Evolutionary conservation across 1,140 invertebrate genomes (phyloP).

Genomic region (Camponotus vicinus): DNA sequence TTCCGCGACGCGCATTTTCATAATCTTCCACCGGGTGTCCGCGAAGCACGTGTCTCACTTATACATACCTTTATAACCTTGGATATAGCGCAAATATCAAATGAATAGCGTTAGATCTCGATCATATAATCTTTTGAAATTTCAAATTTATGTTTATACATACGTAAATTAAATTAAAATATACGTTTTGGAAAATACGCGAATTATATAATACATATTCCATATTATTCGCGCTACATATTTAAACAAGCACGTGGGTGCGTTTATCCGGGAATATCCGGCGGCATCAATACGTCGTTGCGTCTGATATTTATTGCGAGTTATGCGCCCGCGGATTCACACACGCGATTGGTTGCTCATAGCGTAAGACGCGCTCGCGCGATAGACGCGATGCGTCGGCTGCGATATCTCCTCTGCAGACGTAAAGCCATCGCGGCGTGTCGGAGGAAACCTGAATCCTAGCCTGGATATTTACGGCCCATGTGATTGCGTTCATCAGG

Average conservation of each 20-base stretch:
- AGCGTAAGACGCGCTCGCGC: slow-evolving; percentile 3
- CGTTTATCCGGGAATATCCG: slow-evolving; percentile 8
- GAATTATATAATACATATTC: too few species aligned
- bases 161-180: too few species aligned
- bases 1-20: slow-evolving; percentile 65
- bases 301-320: slow-evolving; percentile 52
- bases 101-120: background rate
- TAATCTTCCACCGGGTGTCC: slow-evolving; percentile 63
- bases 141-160: too few species aligned
- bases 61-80: background rate
- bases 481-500: slow-evolving; percentile 56
- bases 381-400: slow-evolving; percentile 36
- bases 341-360: background rate
- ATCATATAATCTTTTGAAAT: background rate
- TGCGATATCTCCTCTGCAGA: slow-evolving; percentile 36
- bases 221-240: background rate
- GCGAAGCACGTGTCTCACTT: slow-evolving; percentile 27
- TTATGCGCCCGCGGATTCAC: slow-evolving; percentile 38
- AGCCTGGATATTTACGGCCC: slow-evolving; percentile 58
- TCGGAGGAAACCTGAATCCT: slow-evolving; percentile 35
- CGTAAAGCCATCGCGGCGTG: background rate
- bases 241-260: background rate
- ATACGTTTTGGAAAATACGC: too few species aligned
- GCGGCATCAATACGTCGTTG: slow-evolving; percentile 28
- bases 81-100: background rate